Evolutionary conservation across 2,888 invertebrate genomes (phyloP).

Genomic region (Rhingia rostrata): DNA sequence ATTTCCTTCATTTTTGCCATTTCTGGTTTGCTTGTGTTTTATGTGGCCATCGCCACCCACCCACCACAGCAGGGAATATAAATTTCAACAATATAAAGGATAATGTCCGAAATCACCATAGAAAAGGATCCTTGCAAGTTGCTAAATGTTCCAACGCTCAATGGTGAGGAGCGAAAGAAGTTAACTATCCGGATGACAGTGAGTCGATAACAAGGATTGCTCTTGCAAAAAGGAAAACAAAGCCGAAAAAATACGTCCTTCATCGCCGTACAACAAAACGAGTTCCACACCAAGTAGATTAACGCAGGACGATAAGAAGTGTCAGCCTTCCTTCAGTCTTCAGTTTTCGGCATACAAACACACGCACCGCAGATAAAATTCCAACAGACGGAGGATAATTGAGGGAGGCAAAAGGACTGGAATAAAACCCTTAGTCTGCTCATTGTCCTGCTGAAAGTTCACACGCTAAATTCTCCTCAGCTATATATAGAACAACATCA

Average conservation of each 20-base stretch:
- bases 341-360: conserved; percentile 19
- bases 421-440: background rate
- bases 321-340: conserved; percentile 17
- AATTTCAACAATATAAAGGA: conserved; percentile 64
- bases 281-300: conserved; percentile 64
- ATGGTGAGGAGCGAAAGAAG: conserved; percentile 11
- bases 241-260: conserved; percentile 39
- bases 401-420: background rate
- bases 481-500: conserved; percentile 30
- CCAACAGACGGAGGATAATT: conserved; percentile 52
- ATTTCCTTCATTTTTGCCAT: conserved; percentile 9
- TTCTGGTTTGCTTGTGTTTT: conserved; percentile 8
- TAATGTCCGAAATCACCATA: conserved; percentile 58
- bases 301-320: conserved; percentile 59
- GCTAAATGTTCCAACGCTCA: conserved; percentile 13
- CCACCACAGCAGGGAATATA: conserved; percentile 37
- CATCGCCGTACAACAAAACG: conserved; percentile 38
- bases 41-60: conserved; percentile 24
- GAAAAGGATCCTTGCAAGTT: conserved; percentile 26
- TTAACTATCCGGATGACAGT: conserved; percentile 62
- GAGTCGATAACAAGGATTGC: conserved; percentile 62
- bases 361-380: conserved; percentile 63
- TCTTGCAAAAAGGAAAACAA: conserved; percentile 3
- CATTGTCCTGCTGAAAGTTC: conserved; percentile 66
- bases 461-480: conserved; percentile 49